Evolutionary conservation across 1,140 invertebrate genomes (phyloP).

Genomic region (Scaptomyza pallida): DNA sequence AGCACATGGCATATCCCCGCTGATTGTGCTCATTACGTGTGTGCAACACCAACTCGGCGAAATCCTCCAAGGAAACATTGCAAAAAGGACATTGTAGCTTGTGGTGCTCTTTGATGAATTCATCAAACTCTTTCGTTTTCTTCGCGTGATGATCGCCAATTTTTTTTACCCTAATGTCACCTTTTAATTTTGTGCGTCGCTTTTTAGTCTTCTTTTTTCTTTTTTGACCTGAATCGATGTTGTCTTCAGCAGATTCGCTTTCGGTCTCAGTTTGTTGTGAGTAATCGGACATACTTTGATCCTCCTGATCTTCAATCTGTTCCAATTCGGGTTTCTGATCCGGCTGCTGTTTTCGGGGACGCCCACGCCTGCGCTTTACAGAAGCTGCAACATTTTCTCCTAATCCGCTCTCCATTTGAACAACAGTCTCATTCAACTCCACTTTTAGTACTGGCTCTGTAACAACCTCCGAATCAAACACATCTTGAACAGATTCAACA

Average conservation of each 20-base stretch:
- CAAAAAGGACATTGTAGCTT: conserved; percentile 63
- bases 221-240: background rate
- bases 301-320: no score
- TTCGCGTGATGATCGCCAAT: conserved; percentile 29
- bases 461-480: no score
- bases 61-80: conserved; percentile 45
- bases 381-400: no score
- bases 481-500: no score
- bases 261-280: no score
- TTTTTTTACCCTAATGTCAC: background rate
- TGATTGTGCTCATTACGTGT: conserved; percentile 57
- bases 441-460: no score
- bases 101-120: conserved; percentile 57
- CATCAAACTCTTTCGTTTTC: conserved; percentile 66
- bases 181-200: conserved; percentile 20
- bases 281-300: no score
- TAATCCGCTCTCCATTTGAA: no score
- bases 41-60: conserved; percentile 53
- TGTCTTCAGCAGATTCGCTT: background rate
- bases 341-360: no score
- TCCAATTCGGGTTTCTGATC: no score
- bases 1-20: conserved; percentile 64
- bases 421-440: no score
- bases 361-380: no score
- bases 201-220: conserved; percentile 19